Evolutionary conservation across 2,797 vertebrate species (phyloP), one percentile per base, ranked within the genome.

Genomic region (Pyrocephalus nanus): DNA sequence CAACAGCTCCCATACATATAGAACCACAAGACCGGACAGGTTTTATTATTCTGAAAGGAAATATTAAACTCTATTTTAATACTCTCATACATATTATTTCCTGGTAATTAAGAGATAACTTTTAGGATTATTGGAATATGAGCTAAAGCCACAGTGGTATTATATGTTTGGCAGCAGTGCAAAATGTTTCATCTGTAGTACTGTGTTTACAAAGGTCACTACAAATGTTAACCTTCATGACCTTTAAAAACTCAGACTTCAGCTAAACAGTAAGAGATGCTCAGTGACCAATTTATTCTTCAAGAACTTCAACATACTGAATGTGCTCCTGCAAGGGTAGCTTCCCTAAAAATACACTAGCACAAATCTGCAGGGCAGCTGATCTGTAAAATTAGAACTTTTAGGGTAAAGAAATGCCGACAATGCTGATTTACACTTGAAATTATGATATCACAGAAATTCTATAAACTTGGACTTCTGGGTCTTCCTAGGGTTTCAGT

Each of bases 221-320:
- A 93, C 21, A 94, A 92, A 93, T 93, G 87, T 90, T 94, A 96
- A 92, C 88, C 81, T 92, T 82, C 67, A 22, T 58, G 78, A 87
- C 94, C 86, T 96, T 96, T 97, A 74, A 74, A 94, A 96, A 58
- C 34, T 50, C 75, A 96, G 62, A 88, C 16, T 50, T 93, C 74
- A 90, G 47, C 29, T 61, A 87, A 83, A 74, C 29, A 70, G 51
- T 51, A 45, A 86, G 54, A 95, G 47, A 74, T 77, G 57, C 83
- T 95, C 92, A 84, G 61, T 83, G 89, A 88, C 57, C 61, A 91
- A 50, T 83, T 74, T 83, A 45, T 83, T 91, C 57, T 71, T 65
- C 53, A 62, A 45, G 71, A 81, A 71, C 86, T 93, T 92, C 30
- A 80, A 3, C 69, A 72, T 38, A 83, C 18, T 34, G 16, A 47